Evolutionary conservation across 2,113 vertebrate genomes (phyloP).

Genomic region (Chrysochloris asiatica): DNA sequence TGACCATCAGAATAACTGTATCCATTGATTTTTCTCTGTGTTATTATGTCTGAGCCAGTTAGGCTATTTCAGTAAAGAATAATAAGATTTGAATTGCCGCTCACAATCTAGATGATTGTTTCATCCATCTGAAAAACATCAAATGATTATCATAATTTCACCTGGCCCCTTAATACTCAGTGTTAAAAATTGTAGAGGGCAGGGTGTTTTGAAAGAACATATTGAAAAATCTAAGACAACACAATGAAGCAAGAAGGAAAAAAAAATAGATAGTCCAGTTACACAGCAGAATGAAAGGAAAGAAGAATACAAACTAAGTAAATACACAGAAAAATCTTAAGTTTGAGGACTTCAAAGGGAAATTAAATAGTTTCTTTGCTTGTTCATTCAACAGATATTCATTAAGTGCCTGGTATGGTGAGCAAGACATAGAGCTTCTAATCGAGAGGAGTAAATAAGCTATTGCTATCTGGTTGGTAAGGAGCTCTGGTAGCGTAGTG

Average conservation of each 20-base stretch:
- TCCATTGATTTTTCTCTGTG: conserved; percentile 16
- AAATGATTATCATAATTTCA: background rate
- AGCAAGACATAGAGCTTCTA: background rate
- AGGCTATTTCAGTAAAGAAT: background rate
- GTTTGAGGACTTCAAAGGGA: background rate
- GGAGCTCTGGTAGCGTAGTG: no score
- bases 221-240: background rate
- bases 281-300: background rate
- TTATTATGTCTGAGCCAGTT: background rate
- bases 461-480: background rate
- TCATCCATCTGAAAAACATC: background rate
- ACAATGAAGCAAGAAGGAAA: background rate
- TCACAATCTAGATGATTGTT: conserved; percentile 9
- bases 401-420: background rate
- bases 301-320: background rate
- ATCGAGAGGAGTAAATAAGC: background rate
- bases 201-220: background rate
- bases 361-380: background rate
- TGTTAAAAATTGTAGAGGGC: background rate
- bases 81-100: background rate
- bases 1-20: conserved; percentile 14
- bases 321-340: background rate
- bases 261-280: background rate
- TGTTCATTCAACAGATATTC: background rate
- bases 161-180: background rate